phyloP scores from a whole-genome alignment of 2,113 vertebrate genomes.

The Cryptomyrus ogoouensis region DNA sequence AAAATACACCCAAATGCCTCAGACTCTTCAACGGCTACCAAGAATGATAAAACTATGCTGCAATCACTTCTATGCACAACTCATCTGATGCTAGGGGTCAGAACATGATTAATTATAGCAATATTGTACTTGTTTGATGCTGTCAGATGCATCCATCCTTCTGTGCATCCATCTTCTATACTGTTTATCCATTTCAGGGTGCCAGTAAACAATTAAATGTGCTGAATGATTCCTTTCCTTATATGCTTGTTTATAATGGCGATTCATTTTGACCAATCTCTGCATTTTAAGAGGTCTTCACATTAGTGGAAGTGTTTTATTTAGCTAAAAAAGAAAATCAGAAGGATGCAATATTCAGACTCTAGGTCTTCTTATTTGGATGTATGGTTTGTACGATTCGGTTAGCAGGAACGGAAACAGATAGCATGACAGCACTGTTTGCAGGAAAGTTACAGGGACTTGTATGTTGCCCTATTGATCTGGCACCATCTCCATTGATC shows the following conservation, averaged over 20 bases:
- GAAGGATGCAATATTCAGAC: neutral
- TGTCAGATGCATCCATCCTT: neutral
- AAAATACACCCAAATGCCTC: neutral
- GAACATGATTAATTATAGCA: neutral
- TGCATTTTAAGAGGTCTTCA: neutral
- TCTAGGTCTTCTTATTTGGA: neutral
- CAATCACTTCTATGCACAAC: neutral
- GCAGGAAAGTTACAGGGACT: conserved; percentile 45
- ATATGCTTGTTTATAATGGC: neutral
- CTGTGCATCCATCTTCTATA: neutral
- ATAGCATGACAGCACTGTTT: conserved; percentile 40
- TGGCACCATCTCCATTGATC: conserved; percentile 46
- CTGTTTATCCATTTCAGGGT: neutral
- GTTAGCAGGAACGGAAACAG: conserved; percentile 31
- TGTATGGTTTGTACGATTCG: neutral
- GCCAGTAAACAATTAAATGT: neutral
- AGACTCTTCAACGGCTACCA: neutral
- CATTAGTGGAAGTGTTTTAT: neutral
- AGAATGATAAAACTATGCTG: neutral
- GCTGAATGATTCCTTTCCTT: neutral
- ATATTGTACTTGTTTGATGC: neutral
- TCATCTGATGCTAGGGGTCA: neutral
- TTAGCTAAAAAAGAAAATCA: neutral
- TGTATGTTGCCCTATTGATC: conserved; percentile 54
- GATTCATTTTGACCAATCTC: neutral